A percentile compares a stretch with the other conserved stretches of the same genome.
phyloP scores from a whole-genome alignment of 2,113 vertebrate species.

The Gadus chalcogrammus region DNA sequence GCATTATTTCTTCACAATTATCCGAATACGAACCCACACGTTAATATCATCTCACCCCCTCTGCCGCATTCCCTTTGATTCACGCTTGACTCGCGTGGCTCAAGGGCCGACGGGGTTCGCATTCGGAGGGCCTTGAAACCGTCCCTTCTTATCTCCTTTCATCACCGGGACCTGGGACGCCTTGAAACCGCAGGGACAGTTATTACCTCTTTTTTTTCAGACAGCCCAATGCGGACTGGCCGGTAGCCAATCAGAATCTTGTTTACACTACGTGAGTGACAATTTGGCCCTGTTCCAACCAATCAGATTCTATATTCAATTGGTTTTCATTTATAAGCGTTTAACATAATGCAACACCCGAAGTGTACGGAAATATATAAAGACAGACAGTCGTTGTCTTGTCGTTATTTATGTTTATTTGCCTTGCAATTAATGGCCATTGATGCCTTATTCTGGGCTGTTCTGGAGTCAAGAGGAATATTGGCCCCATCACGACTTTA shows the following conservation, averaged over 20 bases:
- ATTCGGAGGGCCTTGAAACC: constrained; percentile 87
- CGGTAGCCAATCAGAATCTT: constrained; percentile 93
- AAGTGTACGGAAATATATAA: constrained; percentile 43
- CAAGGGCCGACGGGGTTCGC: constrained; percentile 79
- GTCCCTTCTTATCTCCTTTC: constrained; percentile 84
- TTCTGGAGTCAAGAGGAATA: no score
- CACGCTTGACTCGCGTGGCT: constrained; percentile 83
- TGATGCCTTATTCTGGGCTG: not conserved
- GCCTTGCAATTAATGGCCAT: constrained; percentile 8
- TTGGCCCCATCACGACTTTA: no score
- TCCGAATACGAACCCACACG: constrained; percentile 67
- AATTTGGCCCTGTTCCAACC: constrained; percentile 83
- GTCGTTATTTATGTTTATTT: constrained; percentile 1
- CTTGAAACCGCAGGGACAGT: constrained; percentile 91
- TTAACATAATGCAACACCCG: constrained; percentile 52
- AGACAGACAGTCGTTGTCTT: constrained; percentile 13
- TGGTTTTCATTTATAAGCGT: constrained; percentile 57
- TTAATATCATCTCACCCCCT: constrained; percentile 47
- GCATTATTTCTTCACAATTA: constrained; percentile 45
- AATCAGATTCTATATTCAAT: constrained; percentile 69
- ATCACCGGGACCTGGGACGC: constrained; percentile 83
- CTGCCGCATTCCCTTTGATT: constrained; percentile 83
- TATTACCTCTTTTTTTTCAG: constrained; percentile 84
- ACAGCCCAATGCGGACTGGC: constrained; percentile 91
- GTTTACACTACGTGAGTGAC: constrained; percentile 96